phyloP scores from a whole-genome alignment of 92 coral and sea anemone genomes.

The Galaxea fascicularis region DNA sequence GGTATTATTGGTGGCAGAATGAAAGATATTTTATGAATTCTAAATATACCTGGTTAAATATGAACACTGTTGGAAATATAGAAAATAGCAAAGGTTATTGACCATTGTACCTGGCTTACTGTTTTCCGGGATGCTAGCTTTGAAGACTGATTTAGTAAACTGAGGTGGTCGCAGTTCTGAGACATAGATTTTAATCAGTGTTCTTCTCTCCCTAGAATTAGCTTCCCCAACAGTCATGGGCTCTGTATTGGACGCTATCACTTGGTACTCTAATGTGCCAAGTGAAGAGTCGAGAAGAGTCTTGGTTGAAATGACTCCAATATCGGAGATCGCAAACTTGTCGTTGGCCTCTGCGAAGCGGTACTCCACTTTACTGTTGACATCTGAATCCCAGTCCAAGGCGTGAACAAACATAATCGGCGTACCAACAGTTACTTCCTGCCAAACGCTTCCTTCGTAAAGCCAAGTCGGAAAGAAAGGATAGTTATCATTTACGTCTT shows the following conservation, averaged over 20 bases:
- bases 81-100: too few species aligned
- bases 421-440: conserved; percentile 66
- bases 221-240: conserved; percentile 65
- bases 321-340: conserved; percentile 53
- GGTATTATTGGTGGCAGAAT: too few species aligned
- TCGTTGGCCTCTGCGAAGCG: conserved; percentile 63
- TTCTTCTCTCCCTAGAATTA: conserved; percentile 23
- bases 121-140: conserved; percentile 67
- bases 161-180: conserved; percentile 70
- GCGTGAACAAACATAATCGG: conserved; percentile 73
- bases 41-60: too few species aligned
- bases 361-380: conserved; percentile 75
- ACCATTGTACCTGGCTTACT: conserved; percentile 47
- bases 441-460: conserved; percentile 71
- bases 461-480: conserved; percentile 65
- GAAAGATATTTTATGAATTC: too few species aligned
- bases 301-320: conserved; percentile 74
- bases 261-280: conserved; percentile 45
- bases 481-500: conserved; percentile 84
- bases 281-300: conserved; percentile 48
- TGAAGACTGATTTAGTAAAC: conserved; percentile 60
- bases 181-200: conserved; percentile 65
- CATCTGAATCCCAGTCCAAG: conserved; percentile 67
- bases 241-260: conserved; percentile 67
- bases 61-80: too few species aligned